These are phyloP conservation scores for Camelus dromedarius DNA, from an alignment of 2,113 vertebrate genomes.

Conservation along the genomic window DNA sequence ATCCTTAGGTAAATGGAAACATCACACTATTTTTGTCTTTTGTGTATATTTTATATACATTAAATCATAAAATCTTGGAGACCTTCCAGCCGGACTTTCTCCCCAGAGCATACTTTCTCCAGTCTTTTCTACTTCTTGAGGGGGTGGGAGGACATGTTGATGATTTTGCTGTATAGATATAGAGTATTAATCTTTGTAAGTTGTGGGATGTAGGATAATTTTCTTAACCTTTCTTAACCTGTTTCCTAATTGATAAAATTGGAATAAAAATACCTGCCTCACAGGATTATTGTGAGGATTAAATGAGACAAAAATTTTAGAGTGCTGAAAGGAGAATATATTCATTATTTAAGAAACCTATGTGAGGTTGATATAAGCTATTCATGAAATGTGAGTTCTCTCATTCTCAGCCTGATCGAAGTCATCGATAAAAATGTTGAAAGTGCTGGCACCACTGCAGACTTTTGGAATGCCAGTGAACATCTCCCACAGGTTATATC, in stretches of 20 bases:
- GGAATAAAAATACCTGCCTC: not conserved
- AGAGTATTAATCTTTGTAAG: not conserved
- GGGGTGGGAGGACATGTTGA: not conserved
- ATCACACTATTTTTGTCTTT: constrained; percentile 34
- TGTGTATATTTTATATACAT: not conserved
- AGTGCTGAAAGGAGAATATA: not conserved
- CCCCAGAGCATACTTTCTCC: not conserved
- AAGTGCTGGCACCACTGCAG: not conserved
- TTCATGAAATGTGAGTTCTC: not conserved
- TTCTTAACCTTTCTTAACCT: constrained; percentile 27
- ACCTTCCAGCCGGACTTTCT: not conserved
- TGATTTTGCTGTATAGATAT: not conserved
- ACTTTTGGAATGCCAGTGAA: not conserved
- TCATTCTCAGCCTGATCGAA: not conserved
- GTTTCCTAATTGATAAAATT: constrained; percentile 23
- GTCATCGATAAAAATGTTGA: not conserved
- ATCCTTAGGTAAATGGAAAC: not conserved
- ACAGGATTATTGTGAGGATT: not conserved
- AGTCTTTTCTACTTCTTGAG: not conserved
- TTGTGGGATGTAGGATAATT: not conserved
- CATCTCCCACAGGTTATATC: not conserved
- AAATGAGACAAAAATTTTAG: not conserved
- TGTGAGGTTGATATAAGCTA: not conserved
- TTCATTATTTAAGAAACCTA: constrained; percentile 36
- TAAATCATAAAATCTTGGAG: not conserved